Conservation (phyloP, 2,797 vertebrate species). For the Anguilla anguilla region DNA sequence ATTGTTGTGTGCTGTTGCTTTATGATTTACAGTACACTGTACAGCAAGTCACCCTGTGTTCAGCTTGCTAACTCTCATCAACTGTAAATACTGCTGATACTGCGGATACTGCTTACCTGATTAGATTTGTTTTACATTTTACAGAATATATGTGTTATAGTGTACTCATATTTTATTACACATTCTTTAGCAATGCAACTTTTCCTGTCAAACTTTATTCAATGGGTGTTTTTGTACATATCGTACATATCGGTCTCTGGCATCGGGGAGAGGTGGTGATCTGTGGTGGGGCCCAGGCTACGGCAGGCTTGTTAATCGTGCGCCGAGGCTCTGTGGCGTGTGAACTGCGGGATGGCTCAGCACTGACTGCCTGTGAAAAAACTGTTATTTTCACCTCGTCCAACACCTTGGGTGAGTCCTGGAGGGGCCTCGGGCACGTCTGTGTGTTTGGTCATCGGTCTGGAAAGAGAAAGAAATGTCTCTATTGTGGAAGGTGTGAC, state of each 20-base stretch:
- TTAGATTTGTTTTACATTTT: not conserved
- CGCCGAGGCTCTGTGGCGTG: not conserved
- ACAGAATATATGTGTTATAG: not conserved
- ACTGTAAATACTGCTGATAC: not conserved
- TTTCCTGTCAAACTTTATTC: not conserved
- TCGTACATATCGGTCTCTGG: not conserved
- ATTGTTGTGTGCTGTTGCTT: not conserved
- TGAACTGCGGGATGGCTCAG: not conserved
- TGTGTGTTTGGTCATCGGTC: constrained; percentile 12
- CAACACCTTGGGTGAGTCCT: not conserved
- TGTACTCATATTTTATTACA: not conserved
- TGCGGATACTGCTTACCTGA: not conserved
- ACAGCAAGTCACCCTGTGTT: not conserved
- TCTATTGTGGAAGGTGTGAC: constrained; percentile 12
- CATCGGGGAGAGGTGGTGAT: not conserved
- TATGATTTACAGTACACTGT: not conserved
- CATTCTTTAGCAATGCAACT: not conserved
- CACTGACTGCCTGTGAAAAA: not conserved
- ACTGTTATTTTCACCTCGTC: constrained; percentile 1
- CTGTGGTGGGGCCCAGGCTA: not conserved
- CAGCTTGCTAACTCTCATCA: not conserved
- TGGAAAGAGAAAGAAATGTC: constrained; percentile 15
- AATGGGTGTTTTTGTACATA: not conserved
- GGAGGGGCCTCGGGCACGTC: not conserved
- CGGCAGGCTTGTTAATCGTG: not conserved